Evolutionary conservation across 2,797 vertebrate genomes (phyloP).

Genomic region (Kryptolebias ocellatus): DNA sequence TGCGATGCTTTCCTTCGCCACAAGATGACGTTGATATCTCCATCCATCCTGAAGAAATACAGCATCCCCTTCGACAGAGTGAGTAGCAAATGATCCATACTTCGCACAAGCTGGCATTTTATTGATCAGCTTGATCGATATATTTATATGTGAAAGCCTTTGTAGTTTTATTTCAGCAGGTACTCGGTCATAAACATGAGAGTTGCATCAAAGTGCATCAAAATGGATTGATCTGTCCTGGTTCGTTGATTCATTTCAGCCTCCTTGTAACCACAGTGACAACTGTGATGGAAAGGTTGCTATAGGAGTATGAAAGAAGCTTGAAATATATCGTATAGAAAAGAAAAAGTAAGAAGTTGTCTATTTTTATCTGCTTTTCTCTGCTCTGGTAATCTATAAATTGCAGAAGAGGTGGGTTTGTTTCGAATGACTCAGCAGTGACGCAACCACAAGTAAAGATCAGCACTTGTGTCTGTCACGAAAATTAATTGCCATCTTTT

Average conservation of each 20-base stretch:
- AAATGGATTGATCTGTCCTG: not conserved
- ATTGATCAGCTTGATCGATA: not conserved
- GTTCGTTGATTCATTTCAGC: not conserved
- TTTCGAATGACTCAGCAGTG: constrained; percentile 35
- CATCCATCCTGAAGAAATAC: constrained; percentile 97
- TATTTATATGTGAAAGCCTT: not conserved
- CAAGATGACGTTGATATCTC: constrained; percentile 99
- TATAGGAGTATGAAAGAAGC: not conserved
- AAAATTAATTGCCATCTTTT: constrained; percentile 48
- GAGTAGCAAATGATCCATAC: constrained; percentile 46
- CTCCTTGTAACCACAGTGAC: not conserved
- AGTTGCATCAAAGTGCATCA: not conserved
- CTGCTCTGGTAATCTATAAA: constrained; percentile 5
- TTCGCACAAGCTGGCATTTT: not conserved
- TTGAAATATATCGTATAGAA: constrained; percentile 1
- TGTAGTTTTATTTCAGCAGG: not conserved
- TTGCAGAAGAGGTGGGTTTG: constrained; percentile 7
- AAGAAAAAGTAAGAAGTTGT: not conserved
- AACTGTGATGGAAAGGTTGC: not conserved
- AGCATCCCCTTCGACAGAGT: constrained; percentile 96
- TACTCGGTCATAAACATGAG: not conserved
- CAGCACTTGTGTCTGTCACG: constrained; percentile 22
- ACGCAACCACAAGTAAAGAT: constrained; percentile 25
- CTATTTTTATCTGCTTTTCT: not conserved
- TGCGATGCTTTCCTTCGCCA: constrained; percentile 97